Percentiles rank a stretch among this genome's conserved stretches.
Conservation (phyloP, 1,140 invertebrate genomes). For the Cyphomyrmex costatus region DNA sequence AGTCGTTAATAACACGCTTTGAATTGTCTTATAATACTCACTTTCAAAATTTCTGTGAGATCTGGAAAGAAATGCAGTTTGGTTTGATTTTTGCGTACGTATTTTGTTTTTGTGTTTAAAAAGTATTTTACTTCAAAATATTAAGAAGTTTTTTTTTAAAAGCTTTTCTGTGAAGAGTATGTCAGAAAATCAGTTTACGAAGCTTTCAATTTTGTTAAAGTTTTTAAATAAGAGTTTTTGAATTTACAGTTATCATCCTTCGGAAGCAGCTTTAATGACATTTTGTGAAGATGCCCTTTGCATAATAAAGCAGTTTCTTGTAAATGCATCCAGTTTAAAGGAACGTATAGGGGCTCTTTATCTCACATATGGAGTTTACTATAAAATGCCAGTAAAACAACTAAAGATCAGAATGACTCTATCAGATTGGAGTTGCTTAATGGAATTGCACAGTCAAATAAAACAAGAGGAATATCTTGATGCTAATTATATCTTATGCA, state of each 20-base stretch:
- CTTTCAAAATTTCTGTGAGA: conserved; percentile 80
- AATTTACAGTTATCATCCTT: conserved; percentile 75
- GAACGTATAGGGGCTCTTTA: conserved; percentile 83
- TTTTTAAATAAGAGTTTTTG: no score
- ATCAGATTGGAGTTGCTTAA: conserved; percentile 79
- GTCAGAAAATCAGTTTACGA: not conserved
- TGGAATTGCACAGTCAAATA: conserved; percentile 79
- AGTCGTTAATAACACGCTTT: conserved; percentile 78
- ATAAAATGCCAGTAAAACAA: conserved; percentile 81
- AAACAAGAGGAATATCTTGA: conserved; percentile 80
- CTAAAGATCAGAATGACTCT: conserved; percentile 81
- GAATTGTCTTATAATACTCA: conserved; percentile 74
- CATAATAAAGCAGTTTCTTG: conserved; percentile 81
- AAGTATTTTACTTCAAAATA: not conserved
- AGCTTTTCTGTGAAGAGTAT: conserved; percentile 19
- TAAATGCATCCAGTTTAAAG: conserved; percentile 75
- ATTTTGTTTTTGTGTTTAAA: conserved; percentile 10
- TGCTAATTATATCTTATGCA: conserved; percentile 83
- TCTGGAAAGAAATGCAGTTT: conserved; percentile 84
- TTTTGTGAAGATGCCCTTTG: conserved; percentile 84
- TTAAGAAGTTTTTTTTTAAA: not conserved
- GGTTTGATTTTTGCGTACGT: conserved; percentile 82
- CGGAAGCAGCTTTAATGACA: conserved; percentile 75
- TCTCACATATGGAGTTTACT: conserved; percentile 83
- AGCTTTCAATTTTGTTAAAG: not conserved